Conservation (phyloP, 92 coral and sea anemone genomes). For the Palythoa heliodiscus region DNA sequence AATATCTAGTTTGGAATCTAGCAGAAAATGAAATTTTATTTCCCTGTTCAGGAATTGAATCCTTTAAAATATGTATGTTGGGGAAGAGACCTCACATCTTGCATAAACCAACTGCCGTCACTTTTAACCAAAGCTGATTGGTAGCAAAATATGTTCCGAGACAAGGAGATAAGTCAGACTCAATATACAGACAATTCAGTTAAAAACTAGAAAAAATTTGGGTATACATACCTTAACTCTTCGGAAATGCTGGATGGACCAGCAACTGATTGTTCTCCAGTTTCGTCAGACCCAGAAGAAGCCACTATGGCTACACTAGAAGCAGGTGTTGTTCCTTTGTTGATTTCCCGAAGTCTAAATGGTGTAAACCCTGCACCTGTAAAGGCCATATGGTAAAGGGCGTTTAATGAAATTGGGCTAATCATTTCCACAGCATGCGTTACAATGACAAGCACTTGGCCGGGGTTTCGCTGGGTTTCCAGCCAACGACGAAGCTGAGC, state of each 20-base stretch:
- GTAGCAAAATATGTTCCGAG: too few relatives aligned
- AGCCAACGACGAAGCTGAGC: constrained; percentile 55
- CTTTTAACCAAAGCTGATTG: too few relatives aligned
- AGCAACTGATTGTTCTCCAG: not conserved
- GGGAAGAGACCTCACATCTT: too few relatives aligned
- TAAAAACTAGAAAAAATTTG: too few relatives aligned
- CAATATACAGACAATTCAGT: too few relatives aligned
- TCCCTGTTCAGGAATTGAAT: too few relatives aligned
- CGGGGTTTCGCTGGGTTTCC: constrained; percentile 13
- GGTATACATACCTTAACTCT: too few relatives aligned
- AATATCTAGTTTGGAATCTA: too few relatives aligned
- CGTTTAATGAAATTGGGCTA: constrained; percentile 24
- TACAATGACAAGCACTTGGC: constrained; percentile 27
- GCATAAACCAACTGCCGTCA: too few relatives aligned
- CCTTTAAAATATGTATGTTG: too few relatives aligned
- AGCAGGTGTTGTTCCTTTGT: not conserved
- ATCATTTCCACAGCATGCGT: constrained; percentile 46
- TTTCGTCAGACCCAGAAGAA: not conserved
- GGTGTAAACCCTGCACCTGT: constrained; percentile 19
- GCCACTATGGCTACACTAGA: not conserved
- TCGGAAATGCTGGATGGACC: not conserved
- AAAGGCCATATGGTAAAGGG: constrained; percentile 44
- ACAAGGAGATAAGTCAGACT: too few relatives aligned
- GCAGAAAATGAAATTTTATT: too few relatives aligned
- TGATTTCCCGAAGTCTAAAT: not conserved